These are phyloP conservation scores for Probosciger aterrimus DNA, from an alignment of 2,113 vertebrate species.

Conservation along the genomic window DNA sequence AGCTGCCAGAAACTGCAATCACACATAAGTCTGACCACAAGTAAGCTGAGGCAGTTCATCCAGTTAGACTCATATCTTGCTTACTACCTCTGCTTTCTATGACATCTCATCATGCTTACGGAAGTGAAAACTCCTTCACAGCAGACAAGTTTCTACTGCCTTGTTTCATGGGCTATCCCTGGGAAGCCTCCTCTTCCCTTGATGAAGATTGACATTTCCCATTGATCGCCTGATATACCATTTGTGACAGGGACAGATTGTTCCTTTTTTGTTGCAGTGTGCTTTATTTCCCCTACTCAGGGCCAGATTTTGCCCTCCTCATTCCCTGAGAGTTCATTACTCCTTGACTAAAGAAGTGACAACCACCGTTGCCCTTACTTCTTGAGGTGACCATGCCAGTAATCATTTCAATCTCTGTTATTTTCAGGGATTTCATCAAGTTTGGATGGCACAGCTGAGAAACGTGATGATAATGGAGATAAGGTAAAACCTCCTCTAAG, in stretches of 20 bases:
- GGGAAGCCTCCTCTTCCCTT: neutral
- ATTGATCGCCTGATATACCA: neutral
- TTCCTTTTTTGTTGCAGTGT: neutral
- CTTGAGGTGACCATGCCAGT: neutral
- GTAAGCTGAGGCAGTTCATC: neutral
- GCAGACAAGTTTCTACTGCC: neutral
- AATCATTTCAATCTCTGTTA: neutral
- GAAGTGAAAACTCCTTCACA: neutral
- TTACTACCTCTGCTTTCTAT: neutral
- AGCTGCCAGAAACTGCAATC: neutral
- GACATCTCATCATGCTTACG: neutral
- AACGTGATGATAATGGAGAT: neutral
- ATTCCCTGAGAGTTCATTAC: neutral
- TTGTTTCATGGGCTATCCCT: neutral
- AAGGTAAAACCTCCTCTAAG: neutral
- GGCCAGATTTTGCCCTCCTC: neutral
- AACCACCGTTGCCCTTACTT: neutral
- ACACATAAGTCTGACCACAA: neutral
- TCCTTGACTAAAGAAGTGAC: neutral
- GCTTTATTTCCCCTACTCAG: neutral
- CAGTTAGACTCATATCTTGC: neutral
- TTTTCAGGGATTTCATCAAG: neutral
- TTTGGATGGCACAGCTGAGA: neutral
- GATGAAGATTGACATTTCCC: neutral
- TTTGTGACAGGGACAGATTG: neutral